Percentiles rank a stretch among this genome's conserved stretches.
phyloP scores from a whole-genome alignment of 2,888 invertebrate genomes.

The Halocaridina rubra region DNA sequence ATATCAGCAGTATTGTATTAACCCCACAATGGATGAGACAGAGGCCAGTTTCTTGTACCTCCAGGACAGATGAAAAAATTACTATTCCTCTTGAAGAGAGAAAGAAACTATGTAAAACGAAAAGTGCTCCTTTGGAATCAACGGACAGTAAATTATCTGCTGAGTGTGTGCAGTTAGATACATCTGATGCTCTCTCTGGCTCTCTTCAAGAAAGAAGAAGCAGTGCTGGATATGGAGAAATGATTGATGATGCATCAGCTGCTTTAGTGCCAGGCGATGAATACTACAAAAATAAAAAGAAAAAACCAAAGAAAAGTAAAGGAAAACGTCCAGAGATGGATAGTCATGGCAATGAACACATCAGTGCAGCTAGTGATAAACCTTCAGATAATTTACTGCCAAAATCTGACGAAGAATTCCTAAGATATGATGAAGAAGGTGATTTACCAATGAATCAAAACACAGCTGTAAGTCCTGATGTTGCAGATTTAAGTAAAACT shows the following conservation, averaged over 20 bases:
- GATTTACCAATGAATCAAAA: neutral
- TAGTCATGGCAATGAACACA: neutral
- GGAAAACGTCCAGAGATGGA: conserved; percentile 27
- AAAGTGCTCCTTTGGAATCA: conserved; percentile 34
- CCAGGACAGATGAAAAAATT: conserved; percentile 28
- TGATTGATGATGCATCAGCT: neutral
- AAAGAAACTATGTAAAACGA: conserved; percentile 35
- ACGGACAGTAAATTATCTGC: neutral
- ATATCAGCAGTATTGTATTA: conserved; percentile 34
- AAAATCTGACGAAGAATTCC: neutral
- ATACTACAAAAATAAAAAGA: conserved; percentile 60
- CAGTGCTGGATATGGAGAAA: neutral
- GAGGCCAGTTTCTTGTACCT: conserved; percentile 19
- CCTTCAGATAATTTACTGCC: neutral
- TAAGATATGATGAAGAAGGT: neutral
- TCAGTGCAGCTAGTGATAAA: neutral
- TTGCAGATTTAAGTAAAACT: neutral
- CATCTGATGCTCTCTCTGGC: neutral
- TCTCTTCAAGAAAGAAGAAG: conserved; percentile 1
- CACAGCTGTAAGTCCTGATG: neutral
- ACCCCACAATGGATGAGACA: conserved; percentile 58
- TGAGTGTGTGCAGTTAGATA: neutral
- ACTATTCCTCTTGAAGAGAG: conserved; percentile 43
- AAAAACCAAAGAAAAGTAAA: conserved; percentile 49
- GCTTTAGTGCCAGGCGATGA: conserved; percentile 34